phyloP scores from a whole-genome alignment of 1,140 invertebrate genomes.

The Drosophila sp. region DNA sequence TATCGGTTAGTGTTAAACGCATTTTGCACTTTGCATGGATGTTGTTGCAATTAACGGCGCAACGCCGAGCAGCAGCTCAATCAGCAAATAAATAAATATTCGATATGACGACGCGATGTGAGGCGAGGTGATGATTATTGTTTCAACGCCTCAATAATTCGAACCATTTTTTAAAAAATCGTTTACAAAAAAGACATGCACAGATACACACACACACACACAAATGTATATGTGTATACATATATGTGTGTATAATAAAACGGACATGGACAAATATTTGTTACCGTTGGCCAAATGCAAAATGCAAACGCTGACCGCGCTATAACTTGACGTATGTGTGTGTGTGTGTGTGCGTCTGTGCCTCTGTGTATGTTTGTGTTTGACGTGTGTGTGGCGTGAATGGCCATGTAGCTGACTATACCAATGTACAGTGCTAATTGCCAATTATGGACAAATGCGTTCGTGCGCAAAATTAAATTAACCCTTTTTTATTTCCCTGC shows the following conservation, averaged over 20 bases:
- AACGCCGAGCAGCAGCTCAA: constrained; percentile 61
- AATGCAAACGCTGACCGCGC: constrained; percentile 66
- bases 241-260: constrained; percentile 25
- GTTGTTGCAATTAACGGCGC: constrained; percentile 68
- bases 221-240: no score
- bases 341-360: constrained; percentile 11
- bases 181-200: constrained; percentile 50
- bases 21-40: constrained; percentile 71
- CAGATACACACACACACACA: constrained; percentile 11
- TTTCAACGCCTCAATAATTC: constrained; percentile 82
- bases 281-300: constrained; percentile 72
- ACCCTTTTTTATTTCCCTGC: constrained; percentile 68
- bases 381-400: constrained; percentile 36
- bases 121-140: constrained; percentile 70
- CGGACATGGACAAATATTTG: constrained; percentile 69
- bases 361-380: constrained; percentile 25
- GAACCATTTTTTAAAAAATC: constrained; percentile 60
- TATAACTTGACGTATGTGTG: constrained; percentile 56
- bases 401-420: constrained; percentile 55
- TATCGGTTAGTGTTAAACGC: constrained; percentile 55
- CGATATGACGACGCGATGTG: constrained; percentile 44
- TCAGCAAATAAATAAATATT: constrained; percentile 55
- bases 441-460: constrained; percentile 80
- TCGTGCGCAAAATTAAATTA: constrained; percentile 80
- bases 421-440: constrained; percentile 78